Evolutionary conservation across 2,797 vertebrate species (phyloP).

Genomic region (Tragelaphus eurycerus): DNA sequence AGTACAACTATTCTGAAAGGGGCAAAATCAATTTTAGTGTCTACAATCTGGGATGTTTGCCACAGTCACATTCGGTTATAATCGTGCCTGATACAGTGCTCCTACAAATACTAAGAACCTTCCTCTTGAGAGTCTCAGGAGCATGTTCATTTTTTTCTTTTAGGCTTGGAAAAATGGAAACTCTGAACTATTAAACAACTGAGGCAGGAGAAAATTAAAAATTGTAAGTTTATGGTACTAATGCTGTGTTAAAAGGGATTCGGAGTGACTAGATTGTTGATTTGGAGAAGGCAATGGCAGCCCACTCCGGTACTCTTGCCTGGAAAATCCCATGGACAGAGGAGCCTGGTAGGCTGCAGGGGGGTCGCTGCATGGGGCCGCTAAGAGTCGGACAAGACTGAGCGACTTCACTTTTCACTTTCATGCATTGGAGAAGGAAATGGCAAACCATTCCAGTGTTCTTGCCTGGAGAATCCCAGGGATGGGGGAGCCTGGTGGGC

Average conservation of each 20-base stretch:
- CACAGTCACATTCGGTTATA: background rate
- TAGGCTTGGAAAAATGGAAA: background rate
- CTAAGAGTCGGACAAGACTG: rapidly evolving
- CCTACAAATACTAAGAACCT: background rate
- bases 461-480: too few species aligned
- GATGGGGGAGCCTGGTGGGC: too few species aligned
- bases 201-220: background rate
- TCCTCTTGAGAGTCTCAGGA: background rate
- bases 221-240: constrained; percentile 1
- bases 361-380: too few species aligned
- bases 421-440: too few species aligned
- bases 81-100: background rate
- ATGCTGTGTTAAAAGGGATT: background rate
- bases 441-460: too few species aligned
- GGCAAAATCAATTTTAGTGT: background rate
- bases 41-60: background rate
- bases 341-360: too few species aligned
- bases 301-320: too few species aligned
- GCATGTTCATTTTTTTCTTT: background rate
- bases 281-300: background rate
- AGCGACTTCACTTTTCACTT: too few species aligned
- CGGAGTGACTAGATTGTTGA: background rate
- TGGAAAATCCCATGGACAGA: too few species aligned
- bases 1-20: background rate
- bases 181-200: background rate